Conservation (phyloP, 2,113 vertebrate species). For the Hyla sarda region DNA sequence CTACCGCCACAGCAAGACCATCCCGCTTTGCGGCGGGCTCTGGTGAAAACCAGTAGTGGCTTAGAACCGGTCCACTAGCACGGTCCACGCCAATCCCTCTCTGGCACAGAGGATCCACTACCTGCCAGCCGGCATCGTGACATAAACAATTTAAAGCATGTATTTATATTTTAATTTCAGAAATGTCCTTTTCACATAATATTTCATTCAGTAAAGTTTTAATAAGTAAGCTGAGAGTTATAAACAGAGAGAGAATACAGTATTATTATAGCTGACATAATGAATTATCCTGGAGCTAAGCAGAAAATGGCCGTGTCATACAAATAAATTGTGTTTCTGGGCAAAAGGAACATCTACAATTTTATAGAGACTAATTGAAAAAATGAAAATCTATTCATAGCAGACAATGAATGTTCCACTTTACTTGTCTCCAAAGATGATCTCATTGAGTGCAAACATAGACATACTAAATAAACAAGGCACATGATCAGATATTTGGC, state of each 20-base stretch:
- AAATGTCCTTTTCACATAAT: neutral
- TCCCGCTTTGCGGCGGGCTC: too few species aligned
- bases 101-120: too few species aligned
- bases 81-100: too few species aligned
- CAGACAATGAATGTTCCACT: constrained; percentile 38
- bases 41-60: too few species aligned
- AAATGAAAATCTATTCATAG: constrained; percentile 38
- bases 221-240: neutral
- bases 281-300: constrained; percentile 24
- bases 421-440: constrained; percentile 37
- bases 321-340: constrained; percentile 31
- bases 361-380: constrained; percentile 38
- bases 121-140: too few species aligned
- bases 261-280: constrained; percentile 26
- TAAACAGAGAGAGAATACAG: neutral
- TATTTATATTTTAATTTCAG: neutral
- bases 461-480: constrained; percentile 29
- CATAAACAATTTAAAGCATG: neutral
- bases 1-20: too few species aligned
- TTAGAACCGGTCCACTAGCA: too few species aligned
- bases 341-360: constrained; percentile 36
- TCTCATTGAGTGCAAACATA: constrained; percentile 36
- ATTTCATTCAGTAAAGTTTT: constrained; percentile 3
- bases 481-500: constrained; percentile 44
- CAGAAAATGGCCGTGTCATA: constrained; percentile 20